These are phyloP conservation scores for Liparis tanakae DNA, from an alignment of 2,797 vertebrate species.

Conservation along the genomic window DNA sequence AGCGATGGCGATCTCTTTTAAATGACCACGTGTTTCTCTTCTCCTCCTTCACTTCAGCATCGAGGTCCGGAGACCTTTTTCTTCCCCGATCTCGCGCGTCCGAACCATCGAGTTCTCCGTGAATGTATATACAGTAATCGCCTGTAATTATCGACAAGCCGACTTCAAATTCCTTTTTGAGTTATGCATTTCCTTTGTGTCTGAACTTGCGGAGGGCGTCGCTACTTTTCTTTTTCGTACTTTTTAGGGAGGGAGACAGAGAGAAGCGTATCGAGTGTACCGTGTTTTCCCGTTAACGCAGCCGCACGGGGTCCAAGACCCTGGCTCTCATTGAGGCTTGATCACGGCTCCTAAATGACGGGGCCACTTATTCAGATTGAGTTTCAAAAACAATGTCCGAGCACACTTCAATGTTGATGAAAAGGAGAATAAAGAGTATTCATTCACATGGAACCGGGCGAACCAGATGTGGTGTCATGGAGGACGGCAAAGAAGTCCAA, in stretches of 20 bases:
- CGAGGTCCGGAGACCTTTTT: background rate
- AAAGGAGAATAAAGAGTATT: no score
- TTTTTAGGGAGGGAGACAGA: background rate
- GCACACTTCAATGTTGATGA: no score
- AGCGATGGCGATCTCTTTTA: background rate
- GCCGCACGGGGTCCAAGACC: background rate
- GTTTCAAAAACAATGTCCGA: no score
- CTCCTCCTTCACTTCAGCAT: background rate
- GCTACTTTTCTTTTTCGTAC: background rate
- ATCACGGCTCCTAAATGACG: background rate
- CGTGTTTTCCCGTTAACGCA: background rate
- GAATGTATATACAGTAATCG: slow-evolving; percentile 14
- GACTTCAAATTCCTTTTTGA: background rate
- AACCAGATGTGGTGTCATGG: background rate
- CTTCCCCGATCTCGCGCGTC: background rate
- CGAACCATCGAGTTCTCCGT: background rate
- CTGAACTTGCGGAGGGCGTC: no score
- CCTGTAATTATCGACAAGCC: background rate
- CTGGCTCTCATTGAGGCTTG: background rate
- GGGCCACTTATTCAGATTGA: no score
- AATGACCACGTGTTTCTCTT: background rate
- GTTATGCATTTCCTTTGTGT: background rate
- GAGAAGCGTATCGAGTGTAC: background rate
- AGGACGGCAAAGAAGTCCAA: background rate
- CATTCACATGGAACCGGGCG: background rate